Percentiles rank a stretch among this genome's conserved stretches.
These are phyloP conservation scores for Mechanitis messenoides DNA, from an alignment of 2,888 invertebrate genomes.

Conservation along the genomic window DNA sequence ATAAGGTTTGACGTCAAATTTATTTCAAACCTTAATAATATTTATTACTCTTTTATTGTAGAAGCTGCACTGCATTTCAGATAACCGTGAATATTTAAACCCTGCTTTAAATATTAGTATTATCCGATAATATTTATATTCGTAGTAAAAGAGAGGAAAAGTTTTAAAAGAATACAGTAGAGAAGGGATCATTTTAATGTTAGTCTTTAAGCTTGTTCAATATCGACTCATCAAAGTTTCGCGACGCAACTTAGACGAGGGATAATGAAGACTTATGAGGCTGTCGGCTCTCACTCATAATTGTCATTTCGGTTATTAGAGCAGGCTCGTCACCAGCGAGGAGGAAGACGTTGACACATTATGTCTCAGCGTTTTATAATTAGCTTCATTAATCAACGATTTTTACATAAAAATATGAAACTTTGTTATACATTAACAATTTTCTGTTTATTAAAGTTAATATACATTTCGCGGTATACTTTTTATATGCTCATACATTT, in stretches of 20 bases:
- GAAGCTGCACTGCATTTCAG: no score
- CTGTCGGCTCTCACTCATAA: constrained; percentile 48
- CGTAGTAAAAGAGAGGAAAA: constrained; percentile 2
- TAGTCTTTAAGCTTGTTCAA: constrained; percentile 46
- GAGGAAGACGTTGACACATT: constrained; percentile 31
- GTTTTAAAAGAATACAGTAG: constrained; percentile 14
- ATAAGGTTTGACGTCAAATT: no score
- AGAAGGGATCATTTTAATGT: constrained; percentile 31
- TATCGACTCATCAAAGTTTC: constrained; percentile 54
- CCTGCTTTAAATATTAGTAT: not conserved
- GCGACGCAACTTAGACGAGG: constrained; percentile 39
- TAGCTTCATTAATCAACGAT: constrained; percentile 29
- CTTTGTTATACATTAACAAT: no score
- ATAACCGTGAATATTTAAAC: no score
- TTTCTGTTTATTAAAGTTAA: not conserved
- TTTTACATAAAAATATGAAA: not conserved
- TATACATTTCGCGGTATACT: no score
- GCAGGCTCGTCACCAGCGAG: constrained; percentile 29
- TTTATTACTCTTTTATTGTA: no score
- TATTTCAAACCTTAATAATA: no score
- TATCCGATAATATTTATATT: not conserved
- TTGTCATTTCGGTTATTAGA: constrained; percentile 55
- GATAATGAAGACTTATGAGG: constrained; percentile 75
- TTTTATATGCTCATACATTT: constrained; percentile 35
- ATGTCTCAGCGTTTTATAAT: constrained; percentile 32